These are phyloP conservation scores for Sarcophaga caerulescens DNA, from an alignment of 2,888 invertebrate genomes.

Conservation along the genomic window DNA sequence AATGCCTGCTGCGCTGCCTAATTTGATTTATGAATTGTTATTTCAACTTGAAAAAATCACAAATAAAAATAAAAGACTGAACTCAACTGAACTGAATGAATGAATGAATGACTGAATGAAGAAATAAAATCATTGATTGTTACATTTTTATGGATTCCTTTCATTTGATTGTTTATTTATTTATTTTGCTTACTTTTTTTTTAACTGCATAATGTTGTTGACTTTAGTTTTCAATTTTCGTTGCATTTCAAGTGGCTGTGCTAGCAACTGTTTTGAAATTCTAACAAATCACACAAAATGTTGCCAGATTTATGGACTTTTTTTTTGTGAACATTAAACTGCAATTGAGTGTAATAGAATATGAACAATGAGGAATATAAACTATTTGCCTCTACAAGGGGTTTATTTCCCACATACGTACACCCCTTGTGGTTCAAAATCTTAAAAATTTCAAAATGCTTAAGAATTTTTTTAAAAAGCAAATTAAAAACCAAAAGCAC, in stretches of 20 bases:
- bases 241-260: background rate
- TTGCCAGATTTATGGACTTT: background rate
- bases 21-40: conserved; percentile 68
- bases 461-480: too few relatives aligned
- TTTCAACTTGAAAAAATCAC: conserved; percentile 57
- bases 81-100: background rate
- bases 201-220: background rate
- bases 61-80: background rate
- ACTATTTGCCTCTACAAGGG: background rate
- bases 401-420: background rate
- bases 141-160: conserved; percentile 48
- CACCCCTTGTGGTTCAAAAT: too few relatives aligned
- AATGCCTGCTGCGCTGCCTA: conserved; percentile 62
- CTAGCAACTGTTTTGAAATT: conserved; percentile 28
- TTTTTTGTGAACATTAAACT: too few relatives aligned
- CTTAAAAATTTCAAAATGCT: too few relatives aligned
- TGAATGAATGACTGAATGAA: background rate
- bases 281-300: background rate
- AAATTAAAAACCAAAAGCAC: too few relatives aligned
- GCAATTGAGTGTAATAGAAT: too few relatives aligned
- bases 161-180: background rate
- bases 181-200: background rate
- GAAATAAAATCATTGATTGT: conserved; percentile 62
- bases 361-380: background rate
- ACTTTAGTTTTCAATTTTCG: background rate